Evolutionary conservation across 2,113 vertebrate genomes (phyloP), one percentile per base, ranked within the genome.

Genomic region (Speoplatyrhinus poulsoni): DNA sequence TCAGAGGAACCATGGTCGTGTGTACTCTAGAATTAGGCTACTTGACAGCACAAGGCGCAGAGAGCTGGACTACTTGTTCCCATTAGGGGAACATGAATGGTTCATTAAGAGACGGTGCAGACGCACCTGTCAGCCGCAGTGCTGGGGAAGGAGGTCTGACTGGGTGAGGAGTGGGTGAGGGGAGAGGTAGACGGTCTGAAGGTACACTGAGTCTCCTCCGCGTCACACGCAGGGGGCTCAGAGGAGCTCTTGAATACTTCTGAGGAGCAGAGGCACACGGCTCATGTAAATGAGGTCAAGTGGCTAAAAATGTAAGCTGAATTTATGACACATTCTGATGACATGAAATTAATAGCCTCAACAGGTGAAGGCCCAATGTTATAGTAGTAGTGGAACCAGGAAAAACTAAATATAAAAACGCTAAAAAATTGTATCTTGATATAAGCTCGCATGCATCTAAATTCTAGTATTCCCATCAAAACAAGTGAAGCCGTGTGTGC

Each of bases 151-250:
- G 94, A 95, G 47, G 86, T 81, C 52, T 98, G 96, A 84, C 96
- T 96, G 47, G 97, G 96, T 69, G 97, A 98, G 54, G 97, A 99
- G 85, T 98, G 98, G 65, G 92, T 98, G 16, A 98, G 89, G 11
- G 96, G 96, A 65, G 94, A 95, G 26, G 95, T 95, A 60, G 96
- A 98, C 15, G 95, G 96, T 85, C 96, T 93, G 87, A 98, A 98
- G 86, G 85, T 94, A 19, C 65, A 93, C 17, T 92, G 94, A 0
- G 90, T 94, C 19, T 93, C 91, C 61, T 95, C 94, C 47, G 73
- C 78, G 65, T 46, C 56, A 17, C 69, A 63, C 2, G 75, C 76
- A 72, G 67, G 50, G 41, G 15, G 76, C 46, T 90, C 86, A 58
- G 87, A 60, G 61, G 76, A 3, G 6, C 63, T 66, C 76, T 90